phyloP scores from a whole-genome alignment of 2,888 invertebrate species.

The Cabera pusaria region DNA sequence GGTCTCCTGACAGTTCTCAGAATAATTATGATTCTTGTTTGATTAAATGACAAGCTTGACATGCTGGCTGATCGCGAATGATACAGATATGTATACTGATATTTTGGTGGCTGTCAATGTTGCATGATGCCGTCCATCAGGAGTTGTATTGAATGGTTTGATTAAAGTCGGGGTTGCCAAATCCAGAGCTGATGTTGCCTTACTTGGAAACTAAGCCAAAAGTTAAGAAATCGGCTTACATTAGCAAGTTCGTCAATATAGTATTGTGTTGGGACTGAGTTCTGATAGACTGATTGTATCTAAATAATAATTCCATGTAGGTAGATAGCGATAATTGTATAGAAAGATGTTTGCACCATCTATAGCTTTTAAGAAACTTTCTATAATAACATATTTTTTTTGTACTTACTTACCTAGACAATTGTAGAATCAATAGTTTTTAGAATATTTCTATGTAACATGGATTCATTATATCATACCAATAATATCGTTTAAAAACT shows the following conservation, averaged over 20 bases:
- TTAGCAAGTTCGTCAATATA: constrained; percentile 26
- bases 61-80: constrained; percentile 56
- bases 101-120: constrained; percentile 55
- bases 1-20: constrained; percentile 75
- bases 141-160: constrained; percentile 51
- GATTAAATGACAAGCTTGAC: constrained; percentile 74
- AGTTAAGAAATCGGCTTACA: constrained; percentile 28
- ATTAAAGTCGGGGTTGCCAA: constrained; percentile 64
- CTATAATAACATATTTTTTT: too few relatives aligned
- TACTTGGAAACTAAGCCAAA: constrained; percentile 36
- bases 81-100: constrained; percentile 54
- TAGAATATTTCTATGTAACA: too few relatives aligned
- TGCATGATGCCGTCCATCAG: constrained; percentile 57
- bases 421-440: too few relatives aligned
- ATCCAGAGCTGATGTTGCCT: constrained; percentile 46
- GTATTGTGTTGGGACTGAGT: constrained; percentile 11
- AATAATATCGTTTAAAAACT: too few relatives aligned
- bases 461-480: too few relatives aligned
- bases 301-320: too few relatives aligned
- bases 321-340: too few relatives aligned
- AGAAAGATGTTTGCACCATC: too few relatives aligned
- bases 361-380: too few relatives aligned
- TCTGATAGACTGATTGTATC: too few relatives aligned
- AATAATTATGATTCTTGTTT: constrained; percentile 59
- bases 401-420: too few relatives aligned